These are phyloP conservation scores for Littorina saxatilis DNA, from an alignment of 1,140 invertebrate species.

Conservation along the genomic window DNA sequence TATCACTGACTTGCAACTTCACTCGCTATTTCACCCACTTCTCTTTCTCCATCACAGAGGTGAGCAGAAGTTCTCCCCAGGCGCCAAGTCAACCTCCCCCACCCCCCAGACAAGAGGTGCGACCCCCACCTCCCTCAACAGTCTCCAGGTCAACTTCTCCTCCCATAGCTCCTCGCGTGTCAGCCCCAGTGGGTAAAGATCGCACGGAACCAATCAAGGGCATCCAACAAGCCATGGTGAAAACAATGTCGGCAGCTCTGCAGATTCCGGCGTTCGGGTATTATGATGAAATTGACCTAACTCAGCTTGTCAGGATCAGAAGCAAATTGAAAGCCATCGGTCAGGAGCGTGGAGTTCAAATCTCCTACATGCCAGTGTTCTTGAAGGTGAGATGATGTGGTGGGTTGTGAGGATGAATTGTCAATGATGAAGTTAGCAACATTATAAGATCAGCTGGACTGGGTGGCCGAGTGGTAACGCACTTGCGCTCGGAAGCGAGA, in stretches of 20 bases:
- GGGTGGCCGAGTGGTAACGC: too few relatives aligned
- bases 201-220: constrained; percentile 81
- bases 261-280: constrained; percentile 80
- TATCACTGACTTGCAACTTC: too few relatives aligned
- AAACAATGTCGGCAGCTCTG: constrained; percentile 95
- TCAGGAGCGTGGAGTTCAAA: constrained; percentile 84
- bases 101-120: constrained; percentile 24
- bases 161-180: constrained; percentile 12
- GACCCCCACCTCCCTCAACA: constrained; percentile 36
- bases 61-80: too few relatives aligned
- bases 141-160: constrained; percentile 71
- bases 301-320: constrained; percentile 85
- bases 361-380: constrained; percentile 98
- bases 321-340: constrained; percentile 82
- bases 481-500: too few relatives aligned
- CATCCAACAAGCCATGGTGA: constrained; percentile 92
- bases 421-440: too few relatives aligned
- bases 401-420: background rate
- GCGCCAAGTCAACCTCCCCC: constrained; percentile 19
- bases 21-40: too few relatives aligned
- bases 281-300: constrained; percentile 82
- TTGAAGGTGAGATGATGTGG: constrained; percentile 82
- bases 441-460: too few relatives aligned
- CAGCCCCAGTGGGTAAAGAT: constrained; percentile 65
- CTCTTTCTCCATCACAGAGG: too few relatives aligned